phyloP scores from a whole-genome alignment of 2,113 vertebrate genomes.

The Bambusicola thoracicus region DNA sequence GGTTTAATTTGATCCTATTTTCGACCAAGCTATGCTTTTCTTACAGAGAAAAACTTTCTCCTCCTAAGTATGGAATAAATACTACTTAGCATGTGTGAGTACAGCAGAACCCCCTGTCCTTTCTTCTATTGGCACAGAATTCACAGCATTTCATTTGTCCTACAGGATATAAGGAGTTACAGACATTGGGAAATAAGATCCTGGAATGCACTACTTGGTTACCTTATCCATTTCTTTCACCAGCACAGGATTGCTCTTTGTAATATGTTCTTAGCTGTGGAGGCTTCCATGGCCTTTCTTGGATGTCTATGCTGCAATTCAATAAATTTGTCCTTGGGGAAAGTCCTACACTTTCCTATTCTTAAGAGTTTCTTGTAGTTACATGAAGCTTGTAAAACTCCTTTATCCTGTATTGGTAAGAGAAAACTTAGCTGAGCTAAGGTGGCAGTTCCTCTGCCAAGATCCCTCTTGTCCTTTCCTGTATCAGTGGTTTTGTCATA shows the following conservation, averaged over 20 bases:
- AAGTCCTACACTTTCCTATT: conserved; percentile 39
- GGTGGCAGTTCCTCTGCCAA: conserved; percentile 17
- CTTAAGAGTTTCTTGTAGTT: conserved; percentile 53
- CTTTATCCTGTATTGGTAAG: conserved; percentile 40
- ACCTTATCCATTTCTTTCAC: conserved; percentile 50
- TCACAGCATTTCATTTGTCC: conserved; percentile 67
- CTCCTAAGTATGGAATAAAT: conserved; percentile 23
- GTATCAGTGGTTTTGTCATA: not conserved
- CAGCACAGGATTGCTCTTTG: conserved; percentile 55
- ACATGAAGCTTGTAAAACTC: not conserved
- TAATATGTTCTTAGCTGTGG: conserved; percentile 31
- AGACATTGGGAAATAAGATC: conserved; percentile 63
- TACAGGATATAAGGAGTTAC: conserved; percentile 52
- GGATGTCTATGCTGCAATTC: conserved; percentile 59
- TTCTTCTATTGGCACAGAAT: not conserved
- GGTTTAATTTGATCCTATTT: not conserved
- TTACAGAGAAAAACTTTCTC: not conserved
- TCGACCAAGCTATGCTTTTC: not conserved
- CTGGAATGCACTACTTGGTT: conserved; percentile 28
- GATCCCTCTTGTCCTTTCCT: not conserved
- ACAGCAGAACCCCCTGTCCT: not conserved
- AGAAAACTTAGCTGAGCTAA: conserved; percentile 35
- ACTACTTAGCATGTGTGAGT: conserved; percentile 1
- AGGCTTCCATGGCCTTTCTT: conserved; percentile 29
- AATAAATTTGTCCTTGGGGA: conserved; percentile 36